These are phyloP conservation scores for Parapristionchus giblindavisi DNA, from an alignment of 2,888 invertebrate genomes.

Conservation along the genomic window DNA sequence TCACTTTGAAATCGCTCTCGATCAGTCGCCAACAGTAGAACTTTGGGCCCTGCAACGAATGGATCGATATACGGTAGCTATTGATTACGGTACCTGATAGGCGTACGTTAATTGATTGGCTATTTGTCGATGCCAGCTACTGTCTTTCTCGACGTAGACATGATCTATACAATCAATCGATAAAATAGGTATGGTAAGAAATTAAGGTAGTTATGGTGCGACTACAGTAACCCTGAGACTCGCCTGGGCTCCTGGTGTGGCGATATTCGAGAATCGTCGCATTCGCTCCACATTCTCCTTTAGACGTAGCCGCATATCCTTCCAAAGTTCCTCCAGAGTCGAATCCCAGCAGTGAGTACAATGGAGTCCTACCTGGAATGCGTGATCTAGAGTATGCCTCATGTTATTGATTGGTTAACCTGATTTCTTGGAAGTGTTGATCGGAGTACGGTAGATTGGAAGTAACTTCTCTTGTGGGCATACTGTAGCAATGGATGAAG, in stretches of 20 bases:
- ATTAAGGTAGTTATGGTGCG: too few species aligned
- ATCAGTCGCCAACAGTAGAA: constrained; percentile 16
- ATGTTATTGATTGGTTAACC: background rate
- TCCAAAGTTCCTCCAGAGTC: background rate
- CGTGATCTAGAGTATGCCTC: background rate
- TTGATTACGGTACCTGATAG: background rate
- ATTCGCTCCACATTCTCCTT: constrained; percentile 20
- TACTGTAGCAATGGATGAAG: background rate
- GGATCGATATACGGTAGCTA: background rate
- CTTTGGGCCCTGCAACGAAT: background rate
- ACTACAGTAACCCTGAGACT: background rate
- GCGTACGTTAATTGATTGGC: background rate
- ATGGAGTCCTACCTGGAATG: background rate
- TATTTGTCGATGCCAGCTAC: background rate
- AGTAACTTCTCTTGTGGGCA: background rate
- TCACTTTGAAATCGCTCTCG: constrained; percentile 16
- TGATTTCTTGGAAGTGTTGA: background rate
- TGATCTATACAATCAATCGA: constrained; percentile 3
- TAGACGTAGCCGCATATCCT: background rate
- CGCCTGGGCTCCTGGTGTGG: background rate
- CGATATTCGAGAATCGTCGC: constrained; percentile 21
- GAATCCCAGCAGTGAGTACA: background rate
- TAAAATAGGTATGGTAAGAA: too few species aligned
- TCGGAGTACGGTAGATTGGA: constrained; percentile 1
- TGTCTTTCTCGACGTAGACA: constrained; percentile 18